Base-by-base conservation (phyloP, 2,797 vertebrate species). In the Esox lucius region DNA sequence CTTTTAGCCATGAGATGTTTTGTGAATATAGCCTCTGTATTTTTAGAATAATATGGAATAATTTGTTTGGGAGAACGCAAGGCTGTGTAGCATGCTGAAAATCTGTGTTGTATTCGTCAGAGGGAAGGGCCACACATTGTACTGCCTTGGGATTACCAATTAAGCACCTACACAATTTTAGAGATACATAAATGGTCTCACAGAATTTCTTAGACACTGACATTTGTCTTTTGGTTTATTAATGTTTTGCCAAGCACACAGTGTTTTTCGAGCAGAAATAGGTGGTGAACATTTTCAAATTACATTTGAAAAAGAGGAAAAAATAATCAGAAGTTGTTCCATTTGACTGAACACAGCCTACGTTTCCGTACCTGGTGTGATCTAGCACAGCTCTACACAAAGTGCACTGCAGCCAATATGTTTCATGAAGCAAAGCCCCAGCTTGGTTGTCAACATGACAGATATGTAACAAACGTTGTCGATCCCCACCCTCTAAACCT, bases 191-290 rank as follows among this genome's bases (percentile, higher is more conserved):
- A 39, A 39, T 39, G 24, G n/a, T n/a, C n/a, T 12, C 7, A 12
- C 9, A 69, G 19, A 72, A 83, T 62, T 75, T 67, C 84, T 71
- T 2, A 62, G 75, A 83, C 77, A 84, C 73, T 31, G 56, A 12
- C n/a, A 22, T 19, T 83, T 83, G 76, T 80, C 39, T 66, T 83
- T 15, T 71, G 35, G 65, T 91, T 92, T 90, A 91, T 90, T 91
- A 84, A 61, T 83, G 74, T 78, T 88, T 82, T 85, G 75, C 78
- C 81, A 89, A 90, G 86, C 87, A 89, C 81, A 88, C 75, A 85
- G 76, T 79, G 76, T 81, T 77, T 81, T 84, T 81, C 85, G 78
- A 85, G 75, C 81, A 81, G 77, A 72, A 64, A 84, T 76, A 59
- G 71, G 65, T 75, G 77, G 70, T 48, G 28, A n/a, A 68, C 70